Percentiles rank a stretch among this genome's conserved stretches.
phyloP scores from a whole-genome alignment of 2,797 vertebrate species.

The Malurus leucopterus region DNA sequence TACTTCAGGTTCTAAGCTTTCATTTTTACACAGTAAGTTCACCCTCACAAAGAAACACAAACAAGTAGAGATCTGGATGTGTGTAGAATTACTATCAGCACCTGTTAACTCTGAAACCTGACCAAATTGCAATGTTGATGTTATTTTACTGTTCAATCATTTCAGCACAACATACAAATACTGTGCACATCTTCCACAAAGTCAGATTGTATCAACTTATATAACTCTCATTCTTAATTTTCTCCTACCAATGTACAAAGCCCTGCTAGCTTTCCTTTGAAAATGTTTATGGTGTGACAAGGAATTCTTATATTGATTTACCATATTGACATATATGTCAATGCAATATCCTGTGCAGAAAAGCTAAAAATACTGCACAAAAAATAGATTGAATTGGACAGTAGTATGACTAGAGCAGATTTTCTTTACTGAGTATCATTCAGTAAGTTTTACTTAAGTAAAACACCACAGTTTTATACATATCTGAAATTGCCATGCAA shows the following conservation, averaged over 20 bases:
- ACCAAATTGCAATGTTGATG: not conserved
- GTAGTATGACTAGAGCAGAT: not conserved
- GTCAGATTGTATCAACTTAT: not conserved
- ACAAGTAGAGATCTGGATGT: not conserved
- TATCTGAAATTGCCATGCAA: not conserved
- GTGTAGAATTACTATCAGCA: not conserved
- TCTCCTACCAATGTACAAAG: not conserved
- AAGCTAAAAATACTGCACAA: not conserved
- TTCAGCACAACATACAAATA: not conserved
- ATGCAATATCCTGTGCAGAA: not conserved
- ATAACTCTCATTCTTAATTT: not conserved
- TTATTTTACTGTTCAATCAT: not conserved
- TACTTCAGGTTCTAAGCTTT: not conserved
- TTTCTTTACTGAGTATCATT: not conserved
- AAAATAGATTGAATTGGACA: not conserved
- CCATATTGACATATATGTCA: not conserved
- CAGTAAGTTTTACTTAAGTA: not conserved
- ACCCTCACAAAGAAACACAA: not conserved
- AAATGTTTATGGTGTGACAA: not conserved
- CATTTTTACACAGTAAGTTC: not conserved
- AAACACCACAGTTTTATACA: not conserved
- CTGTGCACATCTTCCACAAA: not conserved
- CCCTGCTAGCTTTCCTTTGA: not conserved
- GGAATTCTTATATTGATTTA: constrained; percentile 18
- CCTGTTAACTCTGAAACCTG: not conserved